These are phyloP conservation scores for Chymomyza costata DNA, from an alignment of 1,140 invertebrate species.

Conservation along the genomic window DNA sequence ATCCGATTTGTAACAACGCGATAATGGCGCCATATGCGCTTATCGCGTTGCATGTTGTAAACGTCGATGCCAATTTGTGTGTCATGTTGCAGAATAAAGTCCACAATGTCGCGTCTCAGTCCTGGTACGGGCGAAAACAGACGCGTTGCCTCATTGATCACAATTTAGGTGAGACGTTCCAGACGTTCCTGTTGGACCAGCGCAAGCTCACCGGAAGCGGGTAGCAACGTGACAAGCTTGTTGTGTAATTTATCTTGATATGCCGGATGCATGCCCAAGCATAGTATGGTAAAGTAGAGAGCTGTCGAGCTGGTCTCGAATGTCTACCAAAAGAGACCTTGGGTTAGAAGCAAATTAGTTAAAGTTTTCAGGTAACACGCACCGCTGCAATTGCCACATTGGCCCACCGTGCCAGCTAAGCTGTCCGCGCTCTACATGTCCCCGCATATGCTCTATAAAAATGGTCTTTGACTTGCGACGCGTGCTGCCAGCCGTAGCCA, in stretches of 20 bases:
- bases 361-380: too few species aligned
- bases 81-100: conserved; percentile 21
- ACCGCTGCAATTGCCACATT: conserved; percentile 33
- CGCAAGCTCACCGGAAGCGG: conserved; percentile 28
- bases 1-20: conserved; percentile 37
- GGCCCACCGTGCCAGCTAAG: conserved; percentile 24
- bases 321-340: conserved; percentile 10
- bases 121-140: conserved; percentile 31
- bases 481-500: too few species aligned
- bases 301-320: conserved; percentile 33
- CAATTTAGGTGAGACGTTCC: conserved; percentile 78
- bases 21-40: conserved; percentile 26
- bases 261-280: conserved; percentile 32
- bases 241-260: conserved; percentile 77
- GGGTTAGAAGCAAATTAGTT: too few species aligned
- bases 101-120: not conserved
- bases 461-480: conserved; percentile 23
- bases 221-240: conserved; percentile 79
- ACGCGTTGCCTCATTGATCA: conserved; percentile 80
- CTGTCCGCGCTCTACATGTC: conserved; percentile 10
- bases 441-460: conserved; percentile 20
- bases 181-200: conserved; percentile 78
- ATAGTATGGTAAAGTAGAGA: conserved; percentile 16
- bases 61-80: conserved; percentile 33
- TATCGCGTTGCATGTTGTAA: conserved; percentile 30